Base-by-base conservation (phyloP, 2,888 invertebrate species). In the Colletes collaris region DNA sequence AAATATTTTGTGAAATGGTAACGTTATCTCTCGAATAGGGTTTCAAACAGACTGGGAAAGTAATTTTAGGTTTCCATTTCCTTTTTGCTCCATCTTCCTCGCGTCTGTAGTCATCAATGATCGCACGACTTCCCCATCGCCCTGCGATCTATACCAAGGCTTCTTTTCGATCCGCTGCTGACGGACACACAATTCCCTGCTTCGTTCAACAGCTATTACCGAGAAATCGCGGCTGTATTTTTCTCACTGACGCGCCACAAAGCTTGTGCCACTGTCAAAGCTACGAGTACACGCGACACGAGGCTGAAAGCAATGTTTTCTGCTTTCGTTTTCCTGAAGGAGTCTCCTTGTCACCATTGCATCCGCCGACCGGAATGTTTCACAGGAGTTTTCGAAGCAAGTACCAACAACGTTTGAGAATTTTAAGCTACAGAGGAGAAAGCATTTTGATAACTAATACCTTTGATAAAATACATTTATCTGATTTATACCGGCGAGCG, bases 161-260 rank as follows among this genome's bases (percentile, higher is more conserved):
- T 59, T 53, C 62, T 44, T 65, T 66, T 64, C 70, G 71, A 74
- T 74, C 72, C 65, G 68, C 71, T 73, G 72, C 73, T 78, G 73
- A 73, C 76, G 76, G 84, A 86, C 69, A 79, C 73, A 77, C 68
- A 67, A 73, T 76, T 72, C 71, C 37, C 50, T 71, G 64, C 74
- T 76, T 67, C 72, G 74, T 79, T 81, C 82, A 78, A 84, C 82
- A 76, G 76, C 80, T 82, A 89, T 87, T 86, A 88, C 83, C 67
- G 79, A 78, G 76, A 83, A 87, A 88, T 86, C 85, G 78, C 87
- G 81, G 83, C 60, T 67, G 75, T 74, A 87, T 85, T 87, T 84
- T 84, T 86, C 76, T 67, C 64, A 65, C 50, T 40, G 60, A 49
- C 73, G 44, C 44, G 56, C 64, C 63, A 76, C 77, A 72, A 76